These are phyloP conservation scores for Drosophila ironensis DNA, from an alignment of 1,140 invertebrate genomes.

Conservation along the genomic window DNA sequence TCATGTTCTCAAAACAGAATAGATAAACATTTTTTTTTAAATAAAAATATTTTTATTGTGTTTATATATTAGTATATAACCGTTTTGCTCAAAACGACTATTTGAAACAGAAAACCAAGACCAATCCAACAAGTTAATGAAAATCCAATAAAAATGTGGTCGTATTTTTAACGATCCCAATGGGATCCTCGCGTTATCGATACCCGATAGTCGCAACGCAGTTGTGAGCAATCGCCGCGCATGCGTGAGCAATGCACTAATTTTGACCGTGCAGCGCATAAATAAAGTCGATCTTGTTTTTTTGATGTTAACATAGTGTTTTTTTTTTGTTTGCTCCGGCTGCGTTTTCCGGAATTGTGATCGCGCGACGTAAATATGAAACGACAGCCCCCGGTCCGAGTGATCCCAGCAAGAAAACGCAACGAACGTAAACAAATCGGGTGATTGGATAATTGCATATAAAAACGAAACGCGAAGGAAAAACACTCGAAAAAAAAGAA, in stretches of 20 bases:
- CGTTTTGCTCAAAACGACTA: too few species aligned
- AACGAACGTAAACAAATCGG: not conserved
- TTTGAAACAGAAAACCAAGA: too few species aligned
- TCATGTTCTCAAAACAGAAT: too few species aligned
- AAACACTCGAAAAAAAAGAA: too few species aligned
- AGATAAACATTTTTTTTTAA: too few species aligned
- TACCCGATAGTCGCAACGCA: not conserved
- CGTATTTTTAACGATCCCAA: too few species aligned
- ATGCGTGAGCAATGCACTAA: not conserved
- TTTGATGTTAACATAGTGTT: conserved; percentile 26
- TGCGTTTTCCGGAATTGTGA: conserved; percentile 19
- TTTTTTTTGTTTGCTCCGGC: conserved; percentile 49
- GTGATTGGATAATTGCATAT: not conserved
- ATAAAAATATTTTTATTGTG: too few species aligned
- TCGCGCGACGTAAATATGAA: conserved; percentile 65
- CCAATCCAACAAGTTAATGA: too few species aligned
- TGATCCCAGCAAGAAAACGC: not conserved
- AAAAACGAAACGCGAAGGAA: too few species aligned
- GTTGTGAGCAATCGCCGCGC: not conserved
- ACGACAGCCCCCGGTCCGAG: conserved; percentile 43
- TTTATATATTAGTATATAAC: too few species aligned
- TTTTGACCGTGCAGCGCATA: conserved; percentile 34
- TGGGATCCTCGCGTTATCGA: too few species aligned
- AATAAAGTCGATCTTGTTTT: conserved; percentile 60
- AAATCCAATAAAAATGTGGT: too few species aligned